Evolutionary conservation across 2,888 invertebrate species (phyloP).

Genomic region (Drosophila melanosoma): DNA sequence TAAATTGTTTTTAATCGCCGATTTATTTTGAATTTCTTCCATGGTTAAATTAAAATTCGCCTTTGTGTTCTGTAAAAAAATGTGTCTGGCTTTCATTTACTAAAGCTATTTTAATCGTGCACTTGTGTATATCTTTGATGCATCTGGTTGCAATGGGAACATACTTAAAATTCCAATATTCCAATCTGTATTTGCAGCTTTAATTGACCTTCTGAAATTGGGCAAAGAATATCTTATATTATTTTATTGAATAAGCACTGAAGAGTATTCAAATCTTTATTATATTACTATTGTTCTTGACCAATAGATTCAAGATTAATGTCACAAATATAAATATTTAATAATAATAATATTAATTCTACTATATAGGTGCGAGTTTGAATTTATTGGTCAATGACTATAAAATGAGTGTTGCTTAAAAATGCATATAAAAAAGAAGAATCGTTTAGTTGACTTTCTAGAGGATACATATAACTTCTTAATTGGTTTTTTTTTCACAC

Average conservation of each 20-base stretch:
- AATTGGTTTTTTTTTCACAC: background rate
- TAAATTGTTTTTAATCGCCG: constrained; percentile 1
- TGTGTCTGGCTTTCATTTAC: background rate
- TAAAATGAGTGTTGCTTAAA: constrained; percentile 3
- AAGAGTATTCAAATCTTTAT: background rate
- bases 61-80: background rate
- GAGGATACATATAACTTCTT: constrained; percentile 5
- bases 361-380: background rate
- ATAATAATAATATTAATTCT: background rate
- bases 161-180: background rate
- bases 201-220: background rate
- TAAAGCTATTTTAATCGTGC: constrained; percentile 22
- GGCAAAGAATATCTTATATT: background rate
- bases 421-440: background rate
- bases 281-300: background rate
- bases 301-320: no score
- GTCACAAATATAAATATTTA: background rate
- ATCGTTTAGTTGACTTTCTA: background rate
- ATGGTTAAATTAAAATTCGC: background rate
- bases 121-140: constrained; percentile 3
- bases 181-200: background rate
- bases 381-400: background rate
- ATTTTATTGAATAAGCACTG: constrained; percentile 3
- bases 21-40: background rate
- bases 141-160: constrained; percentile 4